Evolutionary conservation across 2,797 vertebrate species (phyloP).

Genomic region (Acanthurus lineatus): DNA sequence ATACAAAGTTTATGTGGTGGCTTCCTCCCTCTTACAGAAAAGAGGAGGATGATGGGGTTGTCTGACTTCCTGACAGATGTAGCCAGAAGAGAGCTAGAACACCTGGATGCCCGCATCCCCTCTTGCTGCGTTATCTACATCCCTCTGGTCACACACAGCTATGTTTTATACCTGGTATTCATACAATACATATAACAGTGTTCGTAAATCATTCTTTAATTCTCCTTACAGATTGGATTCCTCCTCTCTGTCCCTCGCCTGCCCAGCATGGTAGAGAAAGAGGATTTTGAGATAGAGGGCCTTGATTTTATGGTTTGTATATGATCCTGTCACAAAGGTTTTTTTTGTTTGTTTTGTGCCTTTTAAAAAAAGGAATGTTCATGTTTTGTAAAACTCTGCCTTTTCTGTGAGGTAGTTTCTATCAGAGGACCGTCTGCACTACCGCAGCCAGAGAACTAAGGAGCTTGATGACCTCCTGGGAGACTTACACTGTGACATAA

Average conservation of each 20-base stretch:
- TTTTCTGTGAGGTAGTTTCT: conserved; percentile 87
- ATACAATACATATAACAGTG: neutral
- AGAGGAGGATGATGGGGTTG: conserved; percentile 92
- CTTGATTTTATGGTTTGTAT: conserved; percentile 93
- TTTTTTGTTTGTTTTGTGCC: neutral
- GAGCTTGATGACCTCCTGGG: conserved; percentile 94
- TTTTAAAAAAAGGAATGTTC: neutral
- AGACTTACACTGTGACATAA: conserved; percentile 95
- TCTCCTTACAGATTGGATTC: conserved; percentile 90
- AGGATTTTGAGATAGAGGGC: conserved; percentile 93
- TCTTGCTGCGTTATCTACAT: conserved; percentile 96
- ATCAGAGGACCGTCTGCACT: conserved; percentile 93
- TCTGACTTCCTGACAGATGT: conserved; percentile 95
- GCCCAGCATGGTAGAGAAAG: conserved; percentile 91
- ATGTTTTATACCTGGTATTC: neutral
- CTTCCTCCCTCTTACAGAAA: conserved; percentile 83
- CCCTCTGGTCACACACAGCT: conserved; percentile 86
- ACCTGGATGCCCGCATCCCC: conserved; percentile 89
- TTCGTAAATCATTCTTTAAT: conserved; percentile 11
- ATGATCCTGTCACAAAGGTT: neutral
- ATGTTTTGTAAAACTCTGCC: neutral
- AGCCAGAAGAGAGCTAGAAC: conserved; percentile 91
- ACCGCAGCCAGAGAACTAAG: conserved; percentile 92
- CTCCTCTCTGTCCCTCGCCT: conserved; percentile 93
- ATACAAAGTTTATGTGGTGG: neutral